These are phyloP conservation scores for Musca domestica DNA, from an alignment of 1,140 invertebrate species.

Conservation along the genomic window DNA sequence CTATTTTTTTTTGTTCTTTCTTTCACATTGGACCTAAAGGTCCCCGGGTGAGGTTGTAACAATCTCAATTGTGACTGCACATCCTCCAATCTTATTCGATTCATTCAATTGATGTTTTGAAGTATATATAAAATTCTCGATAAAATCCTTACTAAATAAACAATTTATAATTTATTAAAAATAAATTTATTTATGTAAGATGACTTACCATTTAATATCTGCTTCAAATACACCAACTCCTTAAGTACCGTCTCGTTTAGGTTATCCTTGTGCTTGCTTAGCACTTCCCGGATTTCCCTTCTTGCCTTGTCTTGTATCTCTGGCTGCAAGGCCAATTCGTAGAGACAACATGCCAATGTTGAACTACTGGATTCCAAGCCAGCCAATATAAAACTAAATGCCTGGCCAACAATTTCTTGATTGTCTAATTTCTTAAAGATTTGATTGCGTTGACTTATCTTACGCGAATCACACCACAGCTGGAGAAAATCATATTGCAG, in stretches of 20 bases:
- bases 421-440: conserved; percentile 23
- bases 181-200: neutral
- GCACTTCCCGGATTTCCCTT: conserved; percentile 58
- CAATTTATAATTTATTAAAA: too few species aligned
- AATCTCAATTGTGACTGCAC: neutral
- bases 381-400: conserved; percentile 53
- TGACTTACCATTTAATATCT: conserved; percentile 58
- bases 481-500: conserved; percentile 25
- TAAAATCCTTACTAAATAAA: too few species aligned
- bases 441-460: neutral
- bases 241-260: conserved; percentile 53
- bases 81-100: neutral
- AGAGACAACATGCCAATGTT: conserved; percentile 59
- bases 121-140: too few species aligned
- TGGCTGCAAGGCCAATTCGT: conserved; percentile 61
- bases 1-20: too few species aligned
- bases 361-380: conserved; percentile 58
- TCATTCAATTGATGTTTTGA: neutral
- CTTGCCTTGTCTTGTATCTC: conserved; percentile 62
- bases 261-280: conserved; percentile 46
- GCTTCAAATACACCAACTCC: conserved; percentile 58
- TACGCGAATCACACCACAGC: conserved; percentile 48
- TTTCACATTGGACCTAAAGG: too few species aligned
- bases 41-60: too few species aligned
- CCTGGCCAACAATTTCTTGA: conserved; percentile 43